Evolutionary conservation across 2,797 vertebrate genomes (phyloP), one percentile per base, ranked within the genome.

Genomic region (Lutjanus argentimaculatus): DNA sequence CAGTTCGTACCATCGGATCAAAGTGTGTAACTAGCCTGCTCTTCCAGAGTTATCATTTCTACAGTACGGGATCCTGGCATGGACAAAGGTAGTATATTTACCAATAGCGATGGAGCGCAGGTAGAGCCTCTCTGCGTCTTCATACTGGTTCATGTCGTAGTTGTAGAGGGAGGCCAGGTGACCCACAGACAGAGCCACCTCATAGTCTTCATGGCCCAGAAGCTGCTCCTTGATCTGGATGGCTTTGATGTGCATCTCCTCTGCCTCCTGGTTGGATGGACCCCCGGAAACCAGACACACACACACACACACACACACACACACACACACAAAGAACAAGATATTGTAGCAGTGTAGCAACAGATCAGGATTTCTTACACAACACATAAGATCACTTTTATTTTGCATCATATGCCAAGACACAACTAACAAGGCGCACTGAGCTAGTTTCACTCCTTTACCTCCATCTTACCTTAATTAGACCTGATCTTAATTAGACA

Each of bases 201-300:
- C 99, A 1, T 99, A 99, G 95, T 99, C 98, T 87, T 99, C 99
- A 80, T 99, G 97, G 75, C 98, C 98, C 73, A 99, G 96, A n/a
- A 99, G 97, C 93, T 99, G 98, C 92, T 99, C 99, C 95, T 99
- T 99, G 86, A 99, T 99, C 93, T 99, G 97, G 93, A 99, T 99
- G 77, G 99, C 99, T 94, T 99, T 99, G 89, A 99, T 98, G 93
- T 99, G 99, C 99, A 99, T 99, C 94, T 99, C 99, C 93, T 99
- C 99, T 5, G 99, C 99, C 92, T 99, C 99, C 99, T 99, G 85
- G 49, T 19, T 46, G 52, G 17, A 59, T 0, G 17, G 5, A 48
- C 14, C 43, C 17, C 76, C 43, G 58, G 1, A 55, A 79, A 12
- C 12, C 21, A 61, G 4, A 78, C 1, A 62, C 13, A 30, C 55